These are phyloP conservation scores for Scolopax mira DNA, from an alignment of 2,113 vertebrate genomes.

Conservation along the genomic window DNA sequence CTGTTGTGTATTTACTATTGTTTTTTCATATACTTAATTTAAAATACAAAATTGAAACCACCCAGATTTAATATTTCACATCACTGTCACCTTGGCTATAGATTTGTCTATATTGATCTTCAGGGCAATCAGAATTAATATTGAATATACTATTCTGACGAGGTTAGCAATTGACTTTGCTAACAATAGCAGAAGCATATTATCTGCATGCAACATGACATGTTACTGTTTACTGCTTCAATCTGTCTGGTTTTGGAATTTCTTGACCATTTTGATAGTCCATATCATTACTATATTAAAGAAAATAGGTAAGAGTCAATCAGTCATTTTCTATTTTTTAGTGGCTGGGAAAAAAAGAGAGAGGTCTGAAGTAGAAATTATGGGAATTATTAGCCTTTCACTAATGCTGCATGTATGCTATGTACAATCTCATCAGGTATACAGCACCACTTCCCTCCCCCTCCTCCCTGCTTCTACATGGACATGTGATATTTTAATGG, in stretches of 20 bases:
- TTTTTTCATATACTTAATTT: neutral
- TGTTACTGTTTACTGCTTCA: neutral
- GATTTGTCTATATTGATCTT: neutral
- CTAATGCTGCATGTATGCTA: neutral
- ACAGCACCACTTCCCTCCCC: rapidly evolving
- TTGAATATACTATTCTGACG: neutral
- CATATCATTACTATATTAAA: neutral
- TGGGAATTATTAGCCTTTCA: neutral
- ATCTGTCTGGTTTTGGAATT: neutral
- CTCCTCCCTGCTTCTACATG: neutral
- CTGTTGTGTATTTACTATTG: neutral
- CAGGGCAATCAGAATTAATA: neutral
- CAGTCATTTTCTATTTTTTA: neutral
- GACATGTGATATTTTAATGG: neutral
- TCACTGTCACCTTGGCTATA: neutral
- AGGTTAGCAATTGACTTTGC: neutral
- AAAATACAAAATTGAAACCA: neutral
- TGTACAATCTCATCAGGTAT: neutral
- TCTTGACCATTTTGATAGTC: neutral
- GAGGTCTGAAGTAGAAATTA: neutral
- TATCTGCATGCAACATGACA: neutral
- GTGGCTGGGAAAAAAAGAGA: neutral
- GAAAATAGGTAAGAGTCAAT: neutral
- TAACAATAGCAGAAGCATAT: neutral
- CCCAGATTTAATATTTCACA: neutral